Evolutionary conservation across 2,797 vertebrate species (phyloP), one percentile per base, ranked within the genome.

Genomic region (Synanceia verrucosa): DNA sequence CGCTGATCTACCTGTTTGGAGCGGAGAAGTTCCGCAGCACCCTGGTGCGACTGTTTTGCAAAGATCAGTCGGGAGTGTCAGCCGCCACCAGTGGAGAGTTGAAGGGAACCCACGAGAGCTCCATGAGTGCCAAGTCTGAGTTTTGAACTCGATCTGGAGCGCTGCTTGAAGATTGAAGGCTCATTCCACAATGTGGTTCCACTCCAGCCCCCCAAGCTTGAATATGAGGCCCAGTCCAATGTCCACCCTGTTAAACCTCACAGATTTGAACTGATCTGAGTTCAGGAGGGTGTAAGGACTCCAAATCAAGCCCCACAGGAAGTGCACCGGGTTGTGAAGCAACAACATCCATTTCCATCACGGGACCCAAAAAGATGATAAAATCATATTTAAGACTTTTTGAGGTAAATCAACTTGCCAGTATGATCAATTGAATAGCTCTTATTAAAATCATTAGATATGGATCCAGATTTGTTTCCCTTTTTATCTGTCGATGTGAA

Each of bases 21-120:
- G 97, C 97, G 0, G 97, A 99, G 93, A 99, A 99, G 90, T 99
- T 99, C 81, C 96, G 94, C 0, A 94, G 96, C 0, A 95, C 95
- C 4, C 80, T 99, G 23, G 93, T 83, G 62, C 90, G 86, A n/a
- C 67, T 99, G 70, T 91, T 97, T 34, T 96, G 96, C 28, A 90
- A 91, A 79, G 92, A 93, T 41, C 93, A 82, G 65, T 74, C 84
- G 0, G 59, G 82, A 0, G 39, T 86, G 29, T 95, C 88, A 0
- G 76, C 84, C 2, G 93, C 94, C 19, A 95, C 95, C 56, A 96
- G 95, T 0, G 94, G 93, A 0, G 97, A 99, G 31, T 91, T 96
- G 2, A 97, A 96, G 82, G 97, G 94, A 60, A 99, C 94, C 3
- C 94, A 97, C 0, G 97, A 98, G 85, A 99, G 97, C 81, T 98